phyloP scores from a whole-genome alignment of 2,888 invertebrate genomes.

The Oscheius sp. region DNA sequence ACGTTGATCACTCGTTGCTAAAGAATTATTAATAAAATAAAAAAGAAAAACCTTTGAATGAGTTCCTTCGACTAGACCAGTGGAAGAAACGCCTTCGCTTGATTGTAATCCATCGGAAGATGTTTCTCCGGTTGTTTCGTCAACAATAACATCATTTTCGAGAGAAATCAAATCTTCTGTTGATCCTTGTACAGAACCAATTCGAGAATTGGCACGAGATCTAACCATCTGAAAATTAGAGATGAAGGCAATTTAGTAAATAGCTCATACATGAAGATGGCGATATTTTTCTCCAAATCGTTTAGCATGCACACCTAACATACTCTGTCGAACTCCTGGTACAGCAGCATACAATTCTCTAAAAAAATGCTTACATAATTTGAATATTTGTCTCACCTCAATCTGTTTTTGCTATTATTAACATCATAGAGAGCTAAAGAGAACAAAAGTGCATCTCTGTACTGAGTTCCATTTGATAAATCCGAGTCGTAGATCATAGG shows the following conservation, averaged over 20 bases:
- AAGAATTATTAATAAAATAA: slow-evolving; percentile 4
- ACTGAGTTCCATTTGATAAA: slow-evolving; percentile 55
- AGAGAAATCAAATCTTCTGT: slow-evolving; percentile 49
- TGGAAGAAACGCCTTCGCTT: slow-evolving; percentile 7
- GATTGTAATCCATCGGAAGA: neutral
- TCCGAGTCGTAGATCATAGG: slow-evolving; percentile 63
- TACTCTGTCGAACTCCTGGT: slow-evolving; percentile 61
- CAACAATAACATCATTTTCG: slow-evolving; percentile 46
- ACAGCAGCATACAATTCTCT: slow-evolving; percentile 66
- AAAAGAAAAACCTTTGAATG: slow-evolving; percentile 38
- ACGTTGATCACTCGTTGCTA: slow-evolving; percentile 67
- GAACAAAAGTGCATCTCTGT: slow-evolving; percentile 62
- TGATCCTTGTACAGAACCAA: slow-evolving; percentile 54
- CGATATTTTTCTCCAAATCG: slow-evolving; percentile 60
- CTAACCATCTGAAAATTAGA: slow-evolving; percentile 42
- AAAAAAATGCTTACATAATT: neutral
- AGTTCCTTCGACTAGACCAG: slow-evolving; percentile 25
- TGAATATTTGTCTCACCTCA: slow-evolving; percentile 33
- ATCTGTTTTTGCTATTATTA: slow-evolving; percentile 59
- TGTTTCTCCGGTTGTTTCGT: slow-evolving; percentile 27
- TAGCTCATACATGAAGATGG: slow-evolving; percentile 48
- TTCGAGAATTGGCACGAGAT: slow-evolving; percentile 54
- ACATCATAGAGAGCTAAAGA: slow-evolving; percentile 63
- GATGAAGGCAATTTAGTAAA: neutral
- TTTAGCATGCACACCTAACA: slow-evolving; percentile 63